A percentile compares a stretch with the other conserved stretches of the same genome.
phyloP scores from a whole-genome alignment of 1,140 invertebrate genomes.

The Cydia pomonella region DNA sequence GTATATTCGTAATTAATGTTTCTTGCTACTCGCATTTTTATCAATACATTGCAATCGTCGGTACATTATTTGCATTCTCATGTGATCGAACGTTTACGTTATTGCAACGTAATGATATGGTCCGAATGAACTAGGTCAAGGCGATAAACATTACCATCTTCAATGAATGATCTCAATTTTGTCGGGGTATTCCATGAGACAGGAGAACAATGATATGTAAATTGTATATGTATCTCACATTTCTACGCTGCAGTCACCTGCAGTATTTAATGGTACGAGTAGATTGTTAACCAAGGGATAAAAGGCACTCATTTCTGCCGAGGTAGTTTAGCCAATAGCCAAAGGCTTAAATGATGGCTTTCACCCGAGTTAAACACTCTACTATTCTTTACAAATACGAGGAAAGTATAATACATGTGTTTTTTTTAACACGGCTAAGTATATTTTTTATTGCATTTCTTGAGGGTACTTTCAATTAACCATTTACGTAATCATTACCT shows the following conservation, averaged over 20 bases:
- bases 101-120: constrained; percentile 4
- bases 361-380: too few relatives aligned
- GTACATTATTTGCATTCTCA: constrained; percentile 13
- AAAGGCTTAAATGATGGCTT: too few relatives aligned
- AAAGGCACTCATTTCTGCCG: too few relatives aligned
- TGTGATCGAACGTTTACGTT: constrained; percentile 14
- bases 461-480: too few relatives aligned
- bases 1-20: constrained; percentile 10
- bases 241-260: background rate
- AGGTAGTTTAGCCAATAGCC: too few relatives aligned
- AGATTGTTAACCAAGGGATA: too few relatives aligned
- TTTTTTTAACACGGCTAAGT: too few relatives aligned
- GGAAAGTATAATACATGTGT: too few relatives aligned
- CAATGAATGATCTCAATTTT: constrained; percentile 15
- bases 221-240: constrained; percentile 19
- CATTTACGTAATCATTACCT: too few relatives aligned
- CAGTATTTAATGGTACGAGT: too few relatives aligned
- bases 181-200: background rate
- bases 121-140: constrained; percentile 8
- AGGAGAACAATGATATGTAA: background rate
- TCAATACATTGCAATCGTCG: constrained; percentile 15
- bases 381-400: too few relatives aligned
- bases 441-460: too few relatives aligned
- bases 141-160: constrained; percentile 25
- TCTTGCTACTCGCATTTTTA: constrained; percentile 13